Percentiles rank a stretch among this genome's conserved stretches.
These are phyloP conservation scores for Formica selysi DNA, from an alignment of 1,140 invertebrate genomes.

Conservation along the genomic window DNA sequence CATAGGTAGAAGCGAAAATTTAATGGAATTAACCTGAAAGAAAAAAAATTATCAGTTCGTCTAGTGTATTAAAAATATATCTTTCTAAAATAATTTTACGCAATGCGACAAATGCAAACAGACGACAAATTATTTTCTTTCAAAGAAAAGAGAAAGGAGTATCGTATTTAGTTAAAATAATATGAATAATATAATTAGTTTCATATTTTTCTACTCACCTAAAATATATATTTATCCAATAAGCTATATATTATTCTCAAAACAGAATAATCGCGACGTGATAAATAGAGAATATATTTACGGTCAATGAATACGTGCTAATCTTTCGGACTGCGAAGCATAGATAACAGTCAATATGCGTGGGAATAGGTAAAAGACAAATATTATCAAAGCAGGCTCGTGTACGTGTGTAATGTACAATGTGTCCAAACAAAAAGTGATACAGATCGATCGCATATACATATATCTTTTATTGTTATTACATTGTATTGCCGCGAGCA, in stretches of 20 bases:
- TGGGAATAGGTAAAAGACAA: not conserved
- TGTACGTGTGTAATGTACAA: not conserved
- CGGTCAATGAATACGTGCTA: not conserved
- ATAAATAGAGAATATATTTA: not conserved
- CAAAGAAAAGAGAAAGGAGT: no score
- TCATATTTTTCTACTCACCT: not conserved
- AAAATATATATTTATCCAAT: not conserved
- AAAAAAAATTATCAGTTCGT: constrained; percentile 19
- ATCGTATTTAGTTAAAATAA: not conserved
- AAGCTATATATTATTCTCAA: not conserved
- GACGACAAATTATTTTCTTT: not conserved
- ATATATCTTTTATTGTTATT: constrained; percentile 7
- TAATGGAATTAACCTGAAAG: constrained; percentile 34
- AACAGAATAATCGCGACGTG: not conserved
- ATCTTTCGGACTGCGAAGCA: not conserved
- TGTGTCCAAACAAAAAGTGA: not conserved
- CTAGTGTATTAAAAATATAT: constrained; percentile 1
- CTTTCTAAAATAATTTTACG: not conserved
- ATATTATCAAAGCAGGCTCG: not conserved
- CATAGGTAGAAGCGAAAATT: constrained; percentile 9
- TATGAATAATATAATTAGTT: not conserved
- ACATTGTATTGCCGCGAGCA: constrained; percentile 16
- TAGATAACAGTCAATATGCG: not conserved
- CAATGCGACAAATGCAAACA: not conserved
- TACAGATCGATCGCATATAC: not conserved